Conservation (phyloP, 2,797 vertebrate species). For the Tadarida brasiliensis region DNA sequence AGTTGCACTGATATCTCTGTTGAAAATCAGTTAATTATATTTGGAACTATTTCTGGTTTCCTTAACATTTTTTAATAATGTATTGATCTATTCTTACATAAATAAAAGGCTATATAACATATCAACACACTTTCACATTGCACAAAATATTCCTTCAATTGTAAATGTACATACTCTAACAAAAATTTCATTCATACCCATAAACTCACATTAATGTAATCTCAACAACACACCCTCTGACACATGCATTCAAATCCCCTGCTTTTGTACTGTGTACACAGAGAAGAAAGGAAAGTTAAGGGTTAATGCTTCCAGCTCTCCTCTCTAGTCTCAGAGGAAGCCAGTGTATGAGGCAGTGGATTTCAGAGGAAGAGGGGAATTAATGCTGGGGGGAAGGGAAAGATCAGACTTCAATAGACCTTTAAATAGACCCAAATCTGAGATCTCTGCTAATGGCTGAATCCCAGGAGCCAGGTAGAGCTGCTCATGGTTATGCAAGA, state of each 20-base stretch:
- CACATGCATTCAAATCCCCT: neutral
- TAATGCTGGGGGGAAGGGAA: neutral
- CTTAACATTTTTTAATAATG: neutral
- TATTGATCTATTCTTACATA: neutral
- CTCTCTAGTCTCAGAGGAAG: constrained; percentile 19
- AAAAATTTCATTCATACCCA: neutral
- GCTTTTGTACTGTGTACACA: neutral
- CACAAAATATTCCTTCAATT: neutral
- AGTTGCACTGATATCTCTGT: neutral
- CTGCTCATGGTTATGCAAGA: neutral
- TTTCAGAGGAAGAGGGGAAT: fast-evolving
- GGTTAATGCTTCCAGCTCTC: constrained; percentile 44
- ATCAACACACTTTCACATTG: neutral
- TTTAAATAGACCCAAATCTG: neutral
- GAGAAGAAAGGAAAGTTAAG: neutral
- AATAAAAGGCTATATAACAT: neutral
- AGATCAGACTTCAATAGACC: neutral
- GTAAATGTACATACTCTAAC: neutral
- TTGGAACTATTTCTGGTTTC: neutral
- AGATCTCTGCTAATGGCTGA: neutral
- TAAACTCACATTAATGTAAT: neutral
- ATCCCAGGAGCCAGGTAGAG: neutral
- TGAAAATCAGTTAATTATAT: neutral
- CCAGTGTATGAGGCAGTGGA: neutral
- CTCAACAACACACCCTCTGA: neutral